phyloP scores from a whole-genome alignment of 1,140 invertebrate species.

The Sesamia nonagrioides region DNA sequence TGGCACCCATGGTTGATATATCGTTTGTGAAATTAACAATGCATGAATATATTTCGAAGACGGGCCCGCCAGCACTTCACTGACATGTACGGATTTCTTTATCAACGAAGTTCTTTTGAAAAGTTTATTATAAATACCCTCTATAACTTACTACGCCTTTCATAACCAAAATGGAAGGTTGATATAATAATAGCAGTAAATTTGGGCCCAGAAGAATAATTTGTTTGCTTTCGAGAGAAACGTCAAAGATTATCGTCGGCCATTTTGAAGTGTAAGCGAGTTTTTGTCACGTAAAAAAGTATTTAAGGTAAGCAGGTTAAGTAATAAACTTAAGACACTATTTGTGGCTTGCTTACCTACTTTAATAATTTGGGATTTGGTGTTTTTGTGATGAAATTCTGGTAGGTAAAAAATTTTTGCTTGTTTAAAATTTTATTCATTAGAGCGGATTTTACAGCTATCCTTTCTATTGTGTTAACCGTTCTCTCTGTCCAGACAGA shows the following conservation, averaged over 20 bases:
- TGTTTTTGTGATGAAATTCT: slow-evolving; percentile 2
- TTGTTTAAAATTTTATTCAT: background rate
- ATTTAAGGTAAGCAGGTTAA: slow-evolving; percentile 34
- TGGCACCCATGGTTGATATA: background rate
- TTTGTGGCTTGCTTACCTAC: slow-evolving; percentile 30
- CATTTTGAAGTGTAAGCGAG: slow-evolving; percentile 12
- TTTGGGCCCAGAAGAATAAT: slow-evolving; percentile 25
- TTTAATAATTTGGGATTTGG: slow-evolving; percentile 30
- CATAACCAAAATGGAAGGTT: slow-evolving; percentile 26
- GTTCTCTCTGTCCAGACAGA: no score
- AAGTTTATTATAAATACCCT: slow-evolving; percentile 30
- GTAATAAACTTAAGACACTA: slow-evolving; percentile 28
- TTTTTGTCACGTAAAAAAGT: slow-evolving; percentile 46
- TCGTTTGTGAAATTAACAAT: background rate
- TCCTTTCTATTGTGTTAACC: background rate
- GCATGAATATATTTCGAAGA: background rate
- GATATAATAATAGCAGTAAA: slow-evolving; percentile 35
- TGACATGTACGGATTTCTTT: background rate
- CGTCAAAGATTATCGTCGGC: slow-evolving; percentile 14
- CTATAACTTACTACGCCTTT: slow-evolving; percentile 22
- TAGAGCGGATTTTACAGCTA: background rate
- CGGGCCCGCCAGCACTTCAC: no score
- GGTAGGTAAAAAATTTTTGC: background rate
- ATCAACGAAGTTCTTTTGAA: background rate
- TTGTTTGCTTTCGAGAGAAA: slow-evolving; percentile 39